Conservation (phyloP, 2,113 vertebrate genomes). For the Gymnocephalus cernua region DNA sequence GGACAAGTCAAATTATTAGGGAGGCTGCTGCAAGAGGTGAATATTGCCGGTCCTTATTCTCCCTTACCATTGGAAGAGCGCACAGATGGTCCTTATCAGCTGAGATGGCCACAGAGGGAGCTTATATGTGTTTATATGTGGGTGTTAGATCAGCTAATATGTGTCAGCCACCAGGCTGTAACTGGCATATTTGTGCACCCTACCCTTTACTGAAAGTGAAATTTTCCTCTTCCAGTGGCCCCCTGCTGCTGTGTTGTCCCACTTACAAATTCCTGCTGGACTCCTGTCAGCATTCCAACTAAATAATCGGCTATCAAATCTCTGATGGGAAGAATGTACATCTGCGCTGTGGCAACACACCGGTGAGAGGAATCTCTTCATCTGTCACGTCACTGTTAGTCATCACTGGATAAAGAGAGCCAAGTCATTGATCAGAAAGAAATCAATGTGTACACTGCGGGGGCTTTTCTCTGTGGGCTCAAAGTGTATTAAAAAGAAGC, state of each 20-base stretch:
- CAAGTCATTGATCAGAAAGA: constrained; percentile 71
- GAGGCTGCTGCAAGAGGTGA: constrained; percentile 31
- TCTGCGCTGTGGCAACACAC: constrained; percentile 34
- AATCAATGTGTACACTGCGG: constrained; percentile 70
- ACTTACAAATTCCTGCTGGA: constrained; percentile 64
- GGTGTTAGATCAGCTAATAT: constrained; percentile 56
- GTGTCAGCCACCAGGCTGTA: constrained; percentile 45
- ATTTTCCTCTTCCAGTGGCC: constrained; percentile 34
- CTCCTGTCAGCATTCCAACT: constrained; percentile 47
- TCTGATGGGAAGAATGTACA: constrained; percentile 47
- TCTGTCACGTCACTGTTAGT: constrained; percentile 74
- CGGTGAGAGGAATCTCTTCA: constrained; percentile 55
- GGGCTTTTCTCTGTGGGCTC: constrained; percentile 73
- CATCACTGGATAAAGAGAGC: constrained; percentile 61
- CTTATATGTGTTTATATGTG: constrained; percentile 48
- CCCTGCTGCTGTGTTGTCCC: constrained; percentile 37
- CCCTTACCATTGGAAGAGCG: constrained; percentile 1
- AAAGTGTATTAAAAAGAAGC: constrained; percentile 53
- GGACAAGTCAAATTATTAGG: constrained; percentile 65
- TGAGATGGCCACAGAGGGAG: constrained; percentile 39
- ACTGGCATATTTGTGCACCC: constrained; percentile 54
- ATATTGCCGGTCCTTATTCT: constrained; percentile 13
- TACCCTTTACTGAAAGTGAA: constrained; percentile 49
- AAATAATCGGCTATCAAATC: constrained; percentile 60
- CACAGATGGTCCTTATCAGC: constrained; percentile 66